Percentiles rank a stretch among this genome's conserved stretches.
These are phyloP conservation scores for Microchrysa polita DNA, from an alignment of 2,888 invertebrate genomes.

Conservation along the genomic window DNA sequence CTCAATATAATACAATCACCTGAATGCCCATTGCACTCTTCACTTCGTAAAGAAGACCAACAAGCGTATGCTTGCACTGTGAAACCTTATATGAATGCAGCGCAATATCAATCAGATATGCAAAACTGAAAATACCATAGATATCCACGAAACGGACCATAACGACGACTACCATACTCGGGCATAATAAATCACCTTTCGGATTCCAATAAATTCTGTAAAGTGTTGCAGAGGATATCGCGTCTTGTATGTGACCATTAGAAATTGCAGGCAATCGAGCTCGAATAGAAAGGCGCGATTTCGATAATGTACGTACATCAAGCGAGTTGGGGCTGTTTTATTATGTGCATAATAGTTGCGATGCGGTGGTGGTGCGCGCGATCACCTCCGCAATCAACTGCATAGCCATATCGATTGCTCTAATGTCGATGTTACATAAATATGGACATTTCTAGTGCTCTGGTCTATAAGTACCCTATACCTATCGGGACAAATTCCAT, in stretches of 20 bases:
- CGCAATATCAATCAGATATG: slow-evolving; percentile 42
- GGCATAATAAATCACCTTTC: slow-evolving; percentile 35
- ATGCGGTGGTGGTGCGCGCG: slow-evolving; percentile 5
- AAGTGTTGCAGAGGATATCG: slow-evolving; percentile 27
- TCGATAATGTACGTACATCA: slow-evolving; percentile 35
- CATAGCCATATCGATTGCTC: too few relatives aligned
- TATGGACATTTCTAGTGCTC: too few relatives aligned
- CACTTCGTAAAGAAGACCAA: not conserved
- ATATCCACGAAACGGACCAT: slow-evolving; percentile 32
- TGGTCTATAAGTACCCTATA: too few relatives aligned
- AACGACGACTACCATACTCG: slow-evolving; percentile 35
- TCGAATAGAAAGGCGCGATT: slow-evolving; percentile 26
- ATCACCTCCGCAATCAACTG: too few relatives aligned
- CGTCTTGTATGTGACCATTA: not conserved
- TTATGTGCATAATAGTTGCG: slow-evolving; percentile 5
- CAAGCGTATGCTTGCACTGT: not conserved
- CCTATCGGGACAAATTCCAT: too few relatives aligned
- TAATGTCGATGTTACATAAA: too few relatives aligned
- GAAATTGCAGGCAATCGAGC: slow-evolving; percentile 13
- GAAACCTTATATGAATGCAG: not conserved
- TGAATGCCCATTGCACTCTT: too few relatives aligned
- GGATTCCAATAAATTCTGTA: slow-evolving; percentile 35
- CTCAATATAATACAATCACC: too few relatives aligned
- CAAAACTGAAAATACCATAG: slow-evolving; percentile 33
- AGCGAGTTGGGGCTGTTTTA: not conserved